Base-by-base conservation (phyloP, 2,797 vertebrate genomes). In the Sebastes oblongus region DNA sequence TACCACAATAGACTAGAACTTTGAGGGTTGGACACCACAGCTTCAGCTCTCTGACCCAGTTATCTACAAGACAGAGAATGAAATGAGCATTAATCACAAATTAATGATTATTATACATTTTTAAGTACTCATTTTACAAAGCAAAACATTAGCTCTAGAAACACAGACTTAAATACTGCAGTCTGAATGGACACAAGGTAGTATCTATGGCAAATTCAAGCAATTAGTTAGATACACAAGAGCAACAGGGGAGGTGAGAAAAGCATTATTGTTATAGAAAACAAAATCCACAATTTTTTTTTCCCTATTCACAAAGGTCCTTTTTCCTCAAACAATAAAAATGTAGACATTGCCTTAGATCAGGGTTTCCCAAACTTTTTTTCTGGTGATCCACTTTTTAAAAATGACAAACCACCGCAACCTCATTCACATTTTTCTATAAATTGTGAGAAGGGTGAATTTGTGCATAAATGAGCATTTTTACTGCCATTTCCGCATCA, bases 21-120 rank as follows among this genome's bases (percentile, higher is more conserved):
- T 97, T 96, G 72, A 99, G 95, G 74, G 93, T 94, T 76, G 98
- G 97, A 89, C 98, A 99, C 98, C 98, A 99, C 46, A 97, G 87
- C 67, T 96, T 92, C 83, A 99, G 93, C 94, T 99, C 98, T 91
- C 98, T 96, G 86, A 98, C 95, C 98, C 98, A 99, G 93, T 99
- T 99, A 96, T 99, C 98, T 99, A 81, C 9, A 6, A 85, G 85
- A 85, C 72, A 75, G 32, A 80, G 25, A 72, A 59, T 25, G 2
- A 66, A 67, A 76, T 32, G 0, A 60, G 8, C 30, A 68, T 12
- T 1, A 74, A 69, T 9, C 7, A 59, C 14, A 54, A 66, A 66
- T 34, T 1, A 3, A 8, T 16, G 2, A 75, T 24, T 11, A 3
- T 20, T 54, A 12, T 46, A 46, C 42, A 66, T 34, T 58, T 32